Percentiles rank a stretch among this genome's conserved stretches.
These are phyloP conservation scores for Cyanistes caeruleus DNA, from an alignment of 2,113 vertebrate genomes.

Conservation along the genomic window DNA sequence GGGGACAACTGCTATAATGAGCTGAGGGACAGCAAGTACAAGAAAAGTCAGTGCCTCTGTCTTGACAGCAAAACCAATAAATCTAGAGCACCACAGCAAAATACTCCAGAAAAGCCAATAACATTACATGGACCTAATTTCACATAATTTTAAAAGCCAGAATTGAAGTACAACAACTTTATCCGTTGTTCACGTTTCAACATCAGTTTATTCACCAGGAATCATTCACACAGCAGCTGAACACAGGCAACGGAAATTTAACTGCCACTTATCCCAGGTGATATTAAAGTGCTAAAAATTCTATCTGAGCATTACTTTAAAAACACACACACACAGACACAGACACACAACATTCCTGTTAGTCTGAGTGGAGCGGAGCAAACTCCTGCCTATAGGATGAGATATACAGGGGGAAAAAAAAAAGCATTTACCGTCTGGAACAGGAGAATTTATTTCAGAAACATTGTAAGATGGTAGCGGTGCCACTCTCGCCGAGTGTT, in stretches of 20 bases:
- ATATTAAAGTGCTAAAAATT: background rate
- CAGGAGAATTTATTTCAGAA: constrained; percentile 79
- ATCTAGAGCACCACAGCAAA: background rate
- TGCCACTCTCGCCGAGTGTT: constrained; percentile 84
- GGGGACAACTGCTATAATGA: background rate
- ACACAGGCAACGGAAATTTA: background rate
- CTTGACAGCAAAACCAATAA: background rate
- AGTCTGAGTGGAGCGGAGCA: background rate
- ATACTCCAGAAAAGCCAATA: background rate
- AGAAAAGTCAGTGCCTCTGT: background rate
- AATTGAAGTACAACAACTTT: constrained; percentile 5
- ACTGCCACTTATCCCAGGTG: background rate
- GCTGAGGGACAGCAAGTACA: background rate
- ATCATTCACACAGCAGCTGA: background rate
- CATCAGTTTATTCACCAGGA: background rate
- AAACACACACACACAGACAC: background rate
- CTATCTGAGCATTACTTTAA: background rate
- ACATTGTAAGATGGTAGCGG: constrained; percentile 80
- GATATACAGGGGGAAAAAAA: background rate
- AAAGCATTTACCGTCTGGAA: constrained; percentile 75
- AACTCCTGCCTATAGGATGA: background rate
- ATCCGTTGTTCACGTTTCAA: background rate
- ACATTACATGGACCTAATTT: background rate
- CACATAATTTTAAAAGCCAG: background rate
- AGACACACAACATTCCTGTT: background rate